Evolutionary conservation across 2,888 invertebrate species (phyloP).

Genomic region (Eupsilia transversa): DNA sequence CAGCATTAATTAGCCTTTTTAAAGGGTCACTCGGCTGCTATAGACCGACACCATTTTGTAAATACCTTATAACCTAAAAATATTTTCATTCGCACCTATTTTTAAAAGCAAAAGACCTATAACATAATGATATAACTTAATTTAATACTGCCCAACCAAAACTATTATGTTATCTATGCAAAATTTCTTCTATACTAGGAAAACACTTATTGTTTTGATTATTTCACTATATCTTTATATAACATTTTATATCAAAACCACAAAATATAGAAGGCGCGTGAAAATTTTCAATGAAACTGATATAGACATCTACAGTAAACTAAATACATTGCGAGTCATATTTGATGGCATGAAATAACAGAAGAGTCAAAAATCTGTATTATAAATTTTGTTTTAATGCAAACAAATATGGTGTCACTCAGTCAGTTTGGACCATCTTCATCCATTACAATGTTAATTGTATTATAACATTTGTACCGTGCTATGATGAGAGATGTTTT

Average conservation of each 20-base stretch:
- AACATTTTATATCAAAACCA: slow-evolving; percentile 7
- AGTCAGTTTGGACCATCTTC: slow-evolving; percentile 1
- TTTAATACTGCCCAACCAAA: too few relatives aligned
- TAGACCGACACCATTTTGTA: too few relatives aligned
- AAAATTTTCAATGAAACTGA: slow-evolving; percentile 12
- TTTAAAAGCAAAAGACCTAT: too few relatives aligned
- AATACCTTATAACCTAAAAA: too few relatives aligned
- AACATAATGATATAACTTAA: too few relatives aligned
- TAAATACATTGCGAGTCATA: neutral
- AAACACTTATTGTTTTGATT: neutral
- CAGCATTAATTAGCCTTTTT: too few relatives aligned
- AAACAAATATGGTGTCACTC: neutral
- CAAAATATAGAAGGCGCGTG: slow-evolving; percentile 15
- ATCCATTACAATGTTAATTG: slow-evolving; percentile 7
- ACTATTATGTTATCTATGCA: too few relatives aligned
- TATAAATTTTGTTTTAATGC: neutral
- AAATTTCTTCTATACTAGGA: neutral
- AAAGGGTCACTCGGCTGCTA: too few relatives aligned
- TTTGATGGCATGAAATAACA: neutral
- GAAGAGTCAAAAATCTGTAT: slow-evolving; percentile 2
- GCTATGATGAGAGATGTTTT: slow-evolving; percentile 8
- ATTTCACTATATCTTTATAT: neutral
- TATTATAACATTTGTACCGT: slow-evolving; percentile 15
- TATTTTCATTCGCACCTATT: too few relatives aligned
- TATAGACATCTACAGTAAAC: neutral